Percentiles rank a stretch among this genome's conserved stretches.
Conservation (phyloP, 2,888 invertebrate species). For the Drosophila villosipedis region DNA sequence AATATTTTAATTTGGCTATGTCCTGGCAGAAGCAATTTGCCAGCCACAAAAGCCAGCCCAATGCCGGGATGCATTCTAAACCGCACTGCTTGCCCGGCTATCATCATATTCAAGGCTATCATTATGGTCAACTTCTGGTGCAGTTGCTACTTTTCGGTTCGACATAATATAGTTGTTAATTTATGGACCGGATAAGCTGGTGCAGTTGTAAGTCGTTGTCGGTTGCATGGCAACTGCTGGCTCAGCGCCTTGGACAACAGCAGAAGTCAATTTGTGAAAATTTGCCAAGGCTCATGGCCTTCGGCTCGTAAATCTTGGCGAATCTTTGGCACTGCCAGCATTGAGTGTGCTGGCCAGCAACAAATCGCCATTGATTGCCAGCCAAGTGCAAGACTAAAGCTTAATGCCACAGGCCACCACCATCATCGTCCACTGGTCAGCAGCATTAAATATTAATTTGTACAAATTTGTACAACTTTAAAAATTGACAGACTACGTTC, state of each 20-base stretch:
- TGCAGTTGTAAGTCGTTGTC: conserved; percentile 19
- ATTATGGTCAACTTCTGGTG: conserved; percentile 15
- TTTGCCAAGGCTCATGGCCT: conserved; percentile 57
- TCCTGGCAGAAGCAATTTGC: conserved; percentile 32
- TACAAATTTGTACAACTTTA: conserved; percentile 58
- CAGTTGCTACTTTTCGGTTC: conserved; percentile 10
- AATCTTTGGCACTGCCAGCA: conserved; percentile 49
- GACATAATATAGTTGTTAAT: conserved; percentile 57
- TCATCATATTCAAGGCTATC: conserved; percentile 12
- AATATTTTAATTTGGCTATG: conserved; percentile 47
- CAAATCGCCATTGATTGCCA: conserved; percentile 42
- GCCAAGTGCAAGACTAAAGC: conserved; percentile 30
- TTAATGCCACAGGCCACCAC: background rate
- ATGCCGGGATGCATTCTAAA: conserved; percentile 16
- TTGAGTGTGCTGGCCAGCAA: conserved; percentile 17
- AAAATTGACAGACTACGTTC: conserved; percentile 51
- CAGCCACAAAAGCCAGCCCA: conserved; percentile 21
- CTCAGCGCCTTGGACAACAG: conserved; percentile 50
- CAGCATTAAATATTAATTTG: conserved; percentile 71
- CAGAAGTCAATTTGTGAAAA: conserved; percentile 74
- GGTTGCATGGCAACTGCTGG: conserved; percentile 39
- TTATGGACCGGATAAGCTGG: conserved; percentile 55
- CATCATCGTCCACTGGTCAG: conserved; percentile 10
- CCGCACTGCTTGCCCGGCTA: conserved; percentile 9
- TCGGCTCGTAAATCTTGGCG: conserved; percentile 65